Evolutionary conservation across 2,888 invertebrate genomes (phyloP).

Genomic region (Parasteatoda lunata): DNA sequence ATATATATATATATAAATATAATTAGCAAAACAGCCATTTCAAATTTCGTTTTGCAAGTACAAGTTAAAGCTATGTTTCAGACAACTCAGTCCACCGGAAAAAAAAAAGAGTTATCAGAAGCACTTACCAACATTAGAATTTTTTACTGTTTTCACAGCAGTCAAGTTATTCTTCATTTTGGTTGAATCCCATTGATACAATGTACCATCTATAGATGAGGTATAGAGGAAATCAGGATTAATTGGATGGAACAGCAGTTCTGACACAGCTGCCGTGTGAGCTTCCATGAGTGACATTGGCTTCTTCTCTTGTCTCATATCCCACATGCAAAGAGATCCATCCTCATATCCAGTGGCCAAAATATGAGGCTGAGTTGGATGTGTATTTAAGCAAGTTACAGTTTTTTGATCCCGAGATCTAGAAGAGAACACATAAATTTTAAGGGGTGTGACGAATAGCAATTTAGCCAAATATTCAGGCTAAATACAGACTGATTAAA

Average conservation of each 20-base stretch:
- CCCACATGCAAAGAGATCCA: slow-evolving; percentile 91
- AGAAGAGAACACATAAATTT: slow-evolving; percentile 16
- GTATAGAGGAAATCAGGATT: slow-evolving; percentile 89
- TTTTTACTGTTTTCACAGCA: neutral
- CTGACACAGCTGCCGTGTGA: slow-evolving; percentile 83
- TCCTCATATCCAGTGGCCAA: slow-evolving; percentile 89
- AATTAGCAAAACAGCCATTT: too few relatives aligned
- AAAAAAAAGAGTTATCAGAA: too few relatives aligned
- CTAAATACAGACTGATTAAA: too few relatives aligned
- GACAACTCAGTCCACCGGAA: too few relatives aligned
- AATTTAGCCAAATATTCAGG: too few relatives aligned
- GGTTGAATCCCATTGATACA: slow-evolving; percentile 92
- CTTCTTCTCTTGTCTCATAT: slow-evolving; percentile 86
- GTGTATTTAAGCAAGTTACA: slow-evolving; percentile 83
- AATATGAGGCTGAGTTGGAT: slow-evolving; percentile 91
- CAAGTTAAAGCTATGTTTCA: too few relatives aligned
- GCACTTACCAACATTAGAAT: too few relatives aligned
- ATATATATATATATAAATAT: too few relatives aligned
- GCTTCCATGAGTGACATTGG: slow-evolving; percentile 88
- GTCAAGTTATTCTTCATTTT: slow-evolving; percentile 29
- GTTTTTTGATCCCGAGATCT: slow-evolving; percentile 74
- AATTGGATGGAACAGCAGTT: slow-evolving; percentile 89
- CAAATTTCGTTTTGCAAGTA: too few relatives aligned
- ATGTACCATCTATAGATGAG: slow-evolving; percentile 85
- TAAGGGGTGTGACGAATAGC: too few relatives aligned